Conservation (phyloP, 2,797 vertebrate species). For the Hydrophis major region DNA sequence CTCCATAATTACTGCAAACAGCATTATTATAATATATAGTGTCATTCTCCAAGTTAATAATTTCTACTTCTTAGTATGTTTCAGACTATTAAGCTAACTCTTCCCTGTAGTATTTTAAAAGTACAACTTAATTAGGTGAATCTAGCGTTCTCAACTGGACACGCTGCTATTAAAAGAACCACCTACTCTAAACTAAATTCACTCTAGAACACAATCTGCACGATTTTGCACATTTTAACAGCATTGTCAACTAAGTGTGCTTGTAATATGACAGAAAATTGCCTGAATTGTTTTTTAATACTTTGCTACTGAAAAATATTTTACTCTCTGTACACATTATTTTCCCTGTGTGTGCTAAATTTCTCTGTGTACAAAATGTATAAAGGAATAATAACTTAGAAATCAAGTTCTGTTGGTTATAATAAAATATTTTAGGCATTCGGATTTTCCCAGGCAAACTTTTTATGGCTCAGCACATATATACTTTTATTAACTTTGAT, state of each 20-base stretch:
- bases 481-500: background rate
- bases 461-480: background rate
- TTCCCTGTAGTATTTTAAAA: background rate
- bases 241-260: background rate
- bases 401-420: background rate
- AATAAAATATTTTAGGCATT: background rate
- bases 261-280: background rate
- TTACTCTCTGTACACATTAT: background rate
- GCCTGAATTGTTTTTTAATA: background rate
- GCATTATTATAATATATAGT: background rate
- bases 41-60: background rate
- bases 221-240: background rate
- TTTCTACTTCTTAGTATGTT: background rate
- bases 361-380: background rate
- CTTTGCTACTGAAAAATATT: background rate
- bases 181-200: background rate
- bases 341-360: background rate
- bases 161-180: background rate
- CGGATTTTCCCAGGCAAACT: background rate
- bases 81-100: background rate
- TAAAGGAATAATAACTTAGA: background rate
- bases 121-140: background rate
- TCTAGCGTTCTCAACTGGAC: background rate
- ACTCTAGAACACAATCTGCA: background rate
- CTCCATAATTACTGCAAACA: background rate